Evolutionary conservation across 2,113 vertebrate genomes (phyloP), one percentile per base, ranked within the genome.

Genomic region (Pangasianodon hypophthalmus): DNA sequence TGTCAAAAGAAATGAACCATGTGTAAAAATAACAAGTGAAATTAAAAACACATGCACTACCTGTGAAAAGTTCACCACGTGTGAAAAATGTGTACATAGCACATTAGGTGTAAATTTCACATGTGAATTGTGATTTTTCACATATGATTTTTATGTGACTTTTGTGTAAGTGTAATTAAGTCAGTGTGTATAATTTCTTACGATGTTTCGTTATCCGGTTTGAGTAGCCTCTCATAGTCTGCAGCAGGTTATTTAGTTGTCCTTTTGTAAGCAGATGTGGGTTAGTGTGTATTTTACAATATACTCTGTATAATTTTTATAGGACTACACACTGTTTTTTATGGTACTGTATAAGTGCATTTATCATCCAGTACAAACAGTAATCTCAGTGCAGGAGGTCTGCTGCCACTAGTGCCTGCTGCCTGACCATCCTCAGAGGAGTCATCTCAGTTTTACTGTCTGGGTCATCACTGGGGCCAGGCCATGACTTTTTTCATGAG

Each of bases 401-500:
- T 75, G 48, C 19, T 80, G 48, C 7, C 64, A 41, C 75, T 67
- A 64, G 83, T 86, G 44, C 77, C 77, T 64, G n/a, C 77, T 88
- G 73, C 83, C 75, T 69, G 8, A 81, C 64, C 80, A 90, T 85
- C 91, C 88, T 91, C 60, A 86, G 16, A 90, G 84, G 89, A 90
- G 82, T 86, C 81, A 89, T 92, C 84, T 83, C 83, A 84, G 37
- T 93, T 93, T 93, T 94, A 93, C 92, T 92, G 93, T 93, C 89
- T 90, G 91, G 90, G 89, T 89, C 88, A 92, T 91, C 85, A 87
- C 89, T 91, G 69, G 88, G 90, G 75, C 73, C 86, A 88, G 88
- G 93, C 86, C 88, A 93, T 92, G 87, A 90, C 90, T 92, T 92
- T 92, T 93, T 94, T 94, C 86, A 95, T 94, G 93, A 95, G 94